A percentile compares a stretch with the other conserved stretches of the same genome.
These are phyloP conservation scores for Minunthozetes semirufus DNA, from an alignment of 2,888 invertebrate genomes.

Conservation along the genomic window DNA sequence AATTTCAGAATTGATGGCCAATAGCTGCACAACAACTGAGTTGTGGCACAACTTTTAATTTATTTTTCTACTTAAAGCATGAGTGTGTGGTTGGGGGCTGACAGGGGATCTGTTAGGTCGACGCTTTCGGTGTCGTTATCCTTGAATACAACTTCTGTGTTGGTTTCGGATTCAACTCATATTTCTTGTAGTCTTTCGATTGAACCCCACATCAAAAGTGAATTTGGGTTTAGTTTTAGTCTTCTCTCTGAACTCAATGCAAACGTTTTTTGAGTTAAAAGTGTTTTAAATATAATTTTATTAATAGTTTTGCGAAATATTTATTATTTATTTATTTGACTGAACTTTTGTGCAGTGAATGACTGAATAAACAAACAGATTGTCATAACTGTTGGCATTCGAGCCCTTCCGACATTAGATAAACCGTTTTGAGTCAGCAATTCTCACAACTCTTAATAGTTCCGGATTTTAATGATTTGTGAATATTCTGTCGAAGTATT, in stretches of 20 bases:
- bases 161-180: not conserved
- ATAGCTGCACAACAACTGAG: not conserved
- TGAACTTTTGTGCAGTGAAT: not conserved
- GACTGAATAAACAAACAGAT: slow-evolving; percentile 3
- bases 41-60: not conserved
- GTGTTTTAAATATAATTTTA: not conserved
- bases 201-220: not conserved
- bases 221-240: not conserved
- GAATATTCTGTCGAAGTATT: not conserved
- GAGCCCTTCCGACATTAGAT: not conserved
- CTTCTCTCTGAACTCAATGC: no score
- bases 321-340: not conserved
- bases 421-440: not conserved
- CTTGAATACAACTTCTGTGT: slow-evolving; percentile 8
- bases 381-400: not conserved
- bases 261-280: not conserved
- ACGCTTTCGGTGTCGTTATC: slow-evolving; percentile 24
- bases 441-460: not conserved
- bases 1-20: not conserved
- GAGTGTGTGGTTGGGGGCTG: not conserved
- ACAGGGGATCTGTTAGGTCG: not conserved
- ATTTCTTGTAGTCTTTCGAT: not conserved
- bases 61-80: not conserved
- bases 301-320: not conserved
- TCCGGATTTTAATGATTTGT: slow-evolving; percentile 12